Conservation (phyloP, 2,797 vertebrate species). For the Sitta carolinensis region DNA sequence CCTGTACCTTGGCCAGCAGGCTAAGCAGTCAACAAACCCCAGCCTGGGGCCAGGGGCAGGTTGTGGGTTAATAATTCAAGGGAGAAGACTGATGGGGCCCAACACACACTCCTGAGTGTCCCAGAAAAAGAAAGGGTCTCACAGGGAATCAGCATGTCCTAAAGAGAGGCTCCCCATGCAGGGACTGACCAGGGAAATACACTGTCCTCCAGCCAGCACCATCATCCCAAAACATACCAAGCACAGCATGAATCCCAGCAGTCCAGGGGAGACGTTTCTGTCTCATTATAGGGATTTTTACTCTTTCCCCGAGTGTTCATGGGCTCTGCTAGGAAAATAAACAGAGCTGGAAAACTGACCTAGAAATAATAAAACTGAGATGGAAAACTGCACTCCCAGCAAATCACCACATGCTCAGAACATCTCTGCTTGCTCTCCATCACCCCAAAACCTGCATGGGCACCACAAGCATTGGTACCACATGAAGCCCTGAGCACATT, state of each 20-base stretch:
- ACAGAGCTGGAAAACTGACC: background rate
- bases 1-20: constrained; percentile 51
- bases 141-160: background rate
- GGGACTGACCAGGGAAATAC: background rate
- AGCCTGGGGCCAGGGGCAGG: constrained; percentile 33
- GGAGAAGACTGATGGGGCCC: background rate
- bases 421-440: background rate
- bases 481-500: fast-evolving
- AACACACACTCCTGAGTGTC: fast-evolving
- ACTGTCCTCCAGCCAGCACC: background rate
- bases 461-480: fast-evolving
- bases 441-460: background rate
- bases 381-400: background rate
- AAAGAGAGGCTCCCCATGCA: background rate
- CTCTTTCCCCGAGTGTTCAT: background rate
- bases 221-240: background rate
- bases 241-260: background rate
- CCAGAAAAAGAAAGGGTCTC: background rate
- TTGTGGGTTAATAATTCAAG: constrained; percentile 70
- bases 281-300: background rate
- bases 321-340: background rate
- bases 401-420: background rate
- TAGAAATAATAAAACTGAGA: background rate
- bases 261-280: background rate
- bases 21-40: constrained; percentile 27